These are phyloP conservation scores for Cancer borealis DNA, from an alignment of 2,888 invertebrate genomes.

Conservation along the genomic window DNA sequence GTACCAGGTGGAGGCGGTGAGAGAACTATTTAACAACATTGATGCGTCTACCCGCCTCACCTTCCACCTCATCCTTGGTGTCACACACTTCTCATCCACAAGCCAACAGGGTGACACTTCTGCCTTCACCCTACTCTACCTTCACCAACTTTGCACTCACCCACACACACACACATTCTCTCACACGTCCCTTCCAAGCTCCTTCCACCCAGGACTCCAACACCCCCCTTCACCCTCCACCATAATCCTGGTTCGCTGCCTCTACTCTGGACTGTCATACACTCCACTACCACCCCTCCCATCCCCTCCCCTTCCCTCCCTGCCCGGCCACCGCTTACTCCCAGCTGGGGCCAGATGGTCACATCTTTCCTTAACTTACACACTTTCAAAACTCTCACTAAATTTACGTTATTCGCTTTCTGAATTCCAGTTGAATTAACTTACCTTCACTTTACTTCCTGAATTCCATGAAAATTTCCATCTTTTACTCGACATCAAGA, in stretches of 20 bases:
- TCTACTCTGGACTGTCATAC: too few relatives aligned
- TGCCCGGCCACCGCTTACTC: not conserved
- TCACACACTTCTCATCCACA: not conserved
- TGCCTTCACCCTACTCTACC: not conserved
- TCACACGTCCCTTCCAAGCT: not conserved
- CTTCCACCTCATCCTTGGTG: not conserved
- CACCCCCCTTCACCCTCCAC: not conserved
- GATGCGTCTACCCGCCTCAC: not conserved
- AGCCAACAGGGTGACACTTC: not conserved
- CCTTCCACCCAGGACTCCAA: not conserved
- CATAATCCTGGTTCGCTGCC: not conserved
- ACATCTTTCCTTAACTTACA: conserved; percentile 26
- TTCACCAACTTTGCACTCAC: not conserved
- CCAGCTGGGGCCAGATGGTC: conserved; percentile 15
- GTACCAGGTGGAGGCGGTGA: too few relatives aligned
- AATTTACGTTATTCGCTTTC: conserved; percentile 30
- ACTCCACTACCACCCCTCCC: not conserved
- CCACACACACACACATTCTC: not conserved
- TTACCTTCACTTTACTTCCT: conserved; percentile 21
- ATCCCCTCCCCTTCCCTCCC: not conserved
- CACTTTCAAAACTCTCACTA: conserved; percentile 33
- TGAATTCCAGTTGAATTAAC: conserved; percentile 30
- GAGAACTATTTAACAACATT: too few relatives aligned
- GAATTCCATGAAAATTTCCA: conserved; percentile 7
- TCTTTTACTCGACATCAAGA: not conserved